These are phyloP conservation scores for Thryonomys swinderianus DNA, from an alignment of 2,113 vertebrate species.

Conservation along the genomic window DNA sequence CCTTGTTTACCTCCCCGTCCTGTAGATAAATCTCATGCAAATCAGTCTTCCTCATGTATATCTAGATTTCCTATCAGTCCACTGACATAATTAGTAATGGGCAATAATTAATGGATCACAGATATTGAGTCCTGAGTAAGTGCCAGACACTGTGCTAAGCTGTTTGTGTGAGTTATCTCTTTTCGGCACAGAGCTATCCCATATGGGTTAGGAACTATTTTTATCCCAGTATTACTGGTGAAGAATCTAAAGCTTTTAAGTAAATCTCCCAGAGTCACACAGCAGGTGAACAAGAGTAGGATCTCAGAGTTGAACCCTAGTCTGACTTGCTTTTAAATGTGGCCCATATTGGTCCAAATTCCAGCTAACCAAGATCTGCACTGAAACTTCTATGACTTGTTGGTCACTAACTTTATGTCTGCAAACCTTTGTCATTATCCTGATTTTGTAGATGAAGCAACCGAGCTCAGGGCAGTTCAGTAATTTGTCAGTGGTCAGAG, in stretches of 20 bases:
- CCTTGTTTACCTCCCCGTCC: not conserved
- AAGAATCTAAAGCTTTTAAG: not conserved
- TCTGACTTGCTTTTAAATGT: not conserved
- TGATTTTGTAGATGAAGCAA: not conserved
- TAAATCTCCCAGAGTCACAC: not conserved
- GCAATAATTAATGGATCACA: conserved; percentile 34
- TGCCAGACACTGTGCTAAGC: conserved; percentile 21
- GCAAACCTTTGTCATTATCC: not conserved
- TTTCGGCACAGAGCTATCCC: not conserved
- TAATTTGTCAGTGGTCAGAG: not conserved
- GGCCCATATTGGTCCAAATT: not conserved
- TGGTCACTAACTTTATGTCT: not conserved
- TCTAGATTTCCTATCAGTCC: not conserved
- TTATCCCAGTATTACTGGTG: not conserved
- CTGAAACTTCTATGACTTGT: not conserved
- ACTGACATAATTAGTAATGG: not conserved
- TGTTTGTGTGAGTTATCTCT: not conserved
- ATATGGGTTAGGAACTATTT: not conserved
- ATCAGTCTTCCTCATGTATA: not conserved
- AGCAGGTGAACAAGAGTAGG: not conserved
- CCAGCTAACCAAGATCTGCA: not conserved
- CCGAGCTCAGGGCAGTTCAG: not conserved
- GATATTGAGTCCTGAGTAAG: conserved; percentile 27
- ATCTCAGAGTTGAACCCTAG: not conserved
- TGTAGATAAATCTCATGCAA: not conserved